A percentile compares a stretch with the other conserved stretches of the same genome.
Conservation (phyloP, 2,888 invertebrate genomes). For the Scaptomyza tumidula region DNA sequence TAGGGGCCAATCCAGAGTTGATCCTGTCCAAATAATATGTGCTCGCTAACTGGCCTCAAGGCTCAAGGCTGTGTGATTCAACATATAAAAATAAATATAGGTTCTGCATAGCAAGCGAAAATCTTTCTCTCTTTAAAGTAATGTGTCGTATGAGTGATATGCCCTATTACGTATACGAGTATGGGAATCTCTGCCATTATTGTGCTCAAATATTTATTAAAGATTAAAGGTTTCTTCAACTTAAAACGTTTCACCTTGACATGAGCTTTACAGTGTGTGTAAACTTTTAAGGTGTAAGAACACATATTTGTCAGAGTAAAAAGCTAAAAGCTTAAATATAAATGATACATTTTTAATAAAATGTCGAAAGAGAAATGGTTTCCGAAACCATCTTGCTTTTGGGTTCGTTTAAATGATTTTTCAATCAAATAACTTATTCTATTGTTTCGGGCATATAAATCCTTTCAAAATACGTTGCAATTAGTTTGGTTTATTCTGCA, state of each 20-base stretch:
- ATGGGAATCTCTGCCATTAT: background rate
- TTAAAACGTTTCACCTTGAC: background rate
- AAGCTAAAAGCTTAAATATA: too few relatives aligned
- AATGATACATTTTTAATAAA: too few relatives aligned
- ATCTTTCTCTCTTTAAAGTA: slow-evolving; percentile 10
- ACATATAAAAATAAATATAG: slow-evolving; percentile 5
- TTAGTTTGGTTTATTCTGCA: too few relatives aligned
- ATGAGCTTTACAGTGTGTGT: background rate
- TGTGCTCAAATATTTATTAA: slow-evolving; percentile 30
- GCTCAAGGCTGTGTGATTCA: slow-evolving; percentile 6
- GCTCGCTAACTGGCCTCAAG: slow-evolving; percentile 33
- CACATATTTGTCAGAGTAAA: background rate
- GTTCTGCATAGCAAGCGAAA: slow-evolving; percentile 39
- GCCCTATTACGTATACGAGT: slow-evolving; percentile 26
- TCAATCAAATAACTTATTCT: too few relatives aligned
- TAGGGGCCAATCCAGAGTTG: slow-evolving; percentile 21
- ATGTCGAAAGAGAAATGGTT: too few relatives aligned
- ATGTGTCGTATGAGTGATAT: slow-evolving; percentile 48
- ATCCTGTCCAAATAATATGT: slow-evolving; percentile 45
- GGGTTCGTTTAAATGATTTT: too few relatives aligned
- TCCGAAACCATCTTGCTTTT: too few relatives aligned
- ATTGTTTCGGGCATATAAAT: too few relatives aligned
- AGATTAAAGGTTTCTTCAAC: background rate
- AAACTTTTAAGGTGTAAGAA: background rate
- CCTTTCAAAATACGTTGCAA: too few relatives aligned